Base-by-base conservation (phyloP, 2,113 vertebrate species). In the Urocolius indicus region DNA sequence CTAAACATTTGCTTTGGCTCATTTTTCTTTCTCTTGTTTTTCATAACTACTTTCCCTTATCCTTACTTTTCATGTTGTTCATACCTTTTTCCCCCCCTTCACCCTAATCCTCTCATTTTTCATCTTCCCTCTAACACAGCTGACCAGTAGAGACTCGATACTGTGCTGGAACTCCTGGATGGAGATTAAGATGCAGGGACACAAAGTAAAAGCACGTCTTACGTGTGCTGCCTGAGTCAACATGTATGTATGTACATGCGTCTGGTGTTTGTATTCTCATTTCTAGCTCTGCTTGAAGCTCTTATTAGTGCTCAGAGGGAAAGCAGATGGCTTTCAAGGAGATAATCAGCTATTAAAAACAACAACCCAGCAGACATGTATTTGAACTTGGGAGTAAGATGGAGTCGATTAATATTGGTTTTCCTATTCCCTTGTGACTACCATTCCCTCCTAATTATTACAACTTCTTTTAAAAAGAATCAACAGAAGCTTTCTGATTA, bases 211-310 rank as follows among this genome's bases (percentile, higher is more conserved):
- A 68, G 8, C 16, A 27, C 7, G 23, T 72, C 7, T 72, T 43
- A 13, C 0, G 0, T 13, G 11, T 51, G 34, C 41, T 10, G 1
- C 55, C 55, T 0, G 0, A 49, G 27, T 20, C 88, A 68, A 13
- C 12, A 4, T 24, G 9, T 63, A 34, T 38, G 26, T 43, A 21
- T 54, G 27, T 23, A 16, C 0, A 1, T n/a, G 0, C 49, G 13
- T 43, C 72, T 51, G 57, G 13, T 67, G 38, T 41, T 52, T 59
- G 29, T 65, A 55, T 79, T 69, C n/a, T 65, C 9, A 26, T 92
- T 78, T 79, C 46, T 43, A 63, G 57, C 66, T 63, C 86, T 85
- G 16, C 45, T 57, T 73, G 36, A 82, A 83, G 41, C n/a, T 27
- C 5, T 65, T 77, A 30, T 38, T 76, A 85, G 49, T 1, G 2